phyloP scores from a whole-genome alignment of 2,113 vertebrate genomes.

The Cryptotis parvus region DNA sequence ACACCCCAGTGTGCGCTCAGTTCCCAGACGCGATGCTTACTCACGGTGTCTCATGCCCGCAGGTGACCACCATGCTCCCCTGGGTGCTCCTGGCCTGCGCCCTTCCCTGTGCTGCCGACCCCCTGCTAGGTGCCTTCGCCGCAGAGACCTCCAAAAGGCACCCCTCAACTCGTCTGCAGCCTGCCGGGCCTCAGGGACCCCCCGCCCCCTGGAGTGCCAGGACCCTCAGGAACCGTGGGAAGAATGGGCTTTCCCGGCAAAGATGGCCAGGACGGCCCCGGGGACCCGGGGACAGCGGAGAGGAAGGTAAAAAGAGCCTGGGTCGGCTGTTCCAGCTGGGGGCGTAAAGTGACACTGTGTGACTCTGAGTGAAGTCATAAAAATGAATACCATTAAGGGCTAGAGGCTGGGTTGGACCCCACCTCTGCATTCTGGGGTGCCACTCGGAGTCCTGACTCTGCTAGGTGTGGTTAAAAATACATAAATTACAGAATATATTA shows the following conservation, averaged over 20 bases:
- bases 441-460: too few relatives aligned
- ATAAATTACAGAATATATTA: too few relatives aligned
- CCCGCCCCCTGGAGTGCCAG: slow-evolving; percentile 90
- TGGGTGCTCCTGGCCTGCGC: slow-evolving; percentile 88
- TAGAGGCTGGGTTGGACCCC: too few relatives aligned
- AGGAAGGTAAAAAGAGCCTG: slow-evolving; percentile 88
- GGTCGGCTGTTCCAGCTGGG: not conserved
- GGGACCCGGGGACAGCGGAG: slow-evolving; percentile 90
- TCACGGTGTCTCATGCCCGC: slow-evolving; percentile 51
- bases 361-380: not conserved
- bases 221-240: slow-evolving; percentile 90
- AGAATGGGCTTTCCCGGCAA: slow-evolving; percentile 94
- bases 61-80: slow-evolving; percentile 90
- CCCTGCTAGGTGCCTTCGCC: slow-evolving; percentile 86
- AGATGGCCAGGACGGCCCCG: slow-evolving; percentile 94
- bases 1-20: too few relatives aligned
- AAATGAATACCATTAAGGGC: too few relatives aligned
- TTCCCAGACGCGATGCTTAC: too few relatives aligned
- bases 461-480: too few relatives aligned
- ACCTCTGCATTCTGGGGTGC: too few relatives aligned
- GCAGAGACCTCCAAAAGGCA: slow-evolving; percentile 86
- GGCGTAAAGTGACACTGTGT: not conserved
- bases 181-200: slow-evolving; percentile 92
- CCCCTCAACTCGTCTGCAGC: slow-evolving; percentile 93
- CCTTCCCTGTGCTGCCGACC: slow-evolving; percentile 88